A percentile compares a stretch with the other conserved stretches of the same genome.
These are phyloP conservation scores for Mionectes macconnelli DNA, from an alignment of 2,113 vertebrate genomes.

Conservation along the genomic window DNA sequence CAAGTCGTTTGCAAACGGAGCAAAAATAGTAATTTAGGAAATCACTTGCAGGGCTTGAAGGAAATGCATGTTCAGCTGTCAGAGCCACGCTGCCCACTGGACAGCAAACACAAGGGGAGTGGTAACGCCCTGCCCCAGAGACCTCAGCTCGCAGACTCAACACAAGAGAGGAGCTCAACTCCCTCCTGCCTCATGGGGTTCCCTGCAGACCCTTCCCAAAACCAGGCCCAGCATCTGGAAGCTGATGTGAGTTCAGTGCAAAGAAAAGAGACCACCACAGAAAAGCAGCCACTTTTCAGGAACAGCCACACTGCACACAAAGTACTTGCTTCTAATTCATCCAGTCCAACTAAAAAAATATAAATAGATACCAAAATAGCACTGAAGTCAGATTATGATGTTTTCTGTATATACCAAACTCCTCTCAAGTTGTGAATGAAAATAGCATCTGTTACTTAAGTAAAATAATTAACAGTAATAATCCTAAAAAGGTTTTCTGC, in stretches of 20 bases:
- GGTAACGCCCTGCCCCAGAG: too few species aligned
- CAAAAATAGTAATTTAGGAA: too few species aligned
- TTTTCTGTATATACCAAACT: background rate
- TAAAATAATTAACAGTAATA: constrained; percentile 40
- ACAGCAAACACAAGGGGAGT: too few species aligned
- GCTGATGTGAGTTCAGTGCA: background rate
- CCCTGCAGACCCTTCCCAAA: background rate
- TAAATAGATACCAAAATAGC: background rate
- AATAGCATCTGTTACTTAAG: background rate
- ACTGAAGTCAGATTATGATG: background rate
- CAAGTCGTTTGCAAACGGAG: too few species aligned
- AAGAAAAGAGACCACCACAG: background rate
- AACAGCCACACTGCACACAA: background rate
- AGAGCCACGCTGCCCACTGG: too few species aligned
- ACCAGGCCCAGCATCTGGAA: background rate
- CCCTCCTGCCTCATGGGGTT: background rate
- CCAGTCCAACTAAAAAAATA: background rate
- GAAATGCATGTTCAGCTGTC: too few species aligned
- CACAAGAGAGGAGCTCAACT: too few species aligned
- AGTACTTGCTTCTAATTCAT: background rate
- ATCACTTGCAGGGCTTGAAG: too few species aligned
- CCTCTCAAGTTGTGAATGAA: background rate
- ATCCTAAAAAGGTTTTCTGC: background rate
- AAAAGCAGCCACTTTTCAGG: background rate
- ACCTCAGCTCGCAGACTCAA: too few species aligned